phyloP scores from a whole-genome alignment of 1,140 invertebrate genomes.

The Psilanteris sp. region DNA sequence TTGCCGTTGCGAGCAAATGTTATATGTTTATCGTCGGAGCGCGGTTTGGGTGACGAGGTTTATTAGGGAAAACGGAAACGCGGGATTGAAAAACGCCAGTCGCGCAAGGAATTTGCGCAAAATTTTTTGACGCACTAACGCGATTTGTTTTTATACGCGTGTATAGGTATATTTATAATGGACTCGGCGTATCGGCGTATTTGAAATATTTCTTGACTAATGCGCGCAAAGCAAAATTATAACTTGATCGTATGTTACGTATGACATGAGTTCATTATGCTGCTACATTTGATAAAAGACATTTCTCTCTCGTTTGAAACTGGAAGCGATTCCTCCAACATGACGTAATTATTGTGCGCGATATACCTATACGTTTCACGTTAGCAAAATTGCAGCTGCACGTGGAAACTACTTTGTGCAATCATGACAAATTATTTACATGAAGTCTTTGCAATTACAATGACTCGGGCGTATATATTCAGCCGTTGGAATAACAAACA shows the following conservation, averaged over 20 bases:
- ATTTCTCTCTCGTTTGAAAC: conserved; percentile 28
- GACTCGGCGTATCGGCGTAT: conserved; percentile 1
- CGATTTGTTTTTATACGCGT: too few species aligned
- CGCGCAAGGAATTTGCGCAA: too few species aligned
- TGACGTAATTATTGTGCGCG: conserved; percentile 14
- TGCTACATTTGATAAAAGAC: conserved; percentile 35
- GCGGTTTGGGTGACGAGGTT: too few species aligned
- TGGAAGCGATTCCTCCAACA: conserved; percentile 11
- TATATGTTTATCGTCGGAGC: too few species aligned
- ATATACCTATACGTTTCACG: conserved; percentile 12
- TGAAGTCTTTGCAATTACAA: conserved; percentile 9
- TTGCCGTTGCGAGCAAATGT: too few species aligned
- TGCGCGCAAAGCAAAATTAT: conserved; percentile 12
- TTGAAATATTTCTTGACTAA: conserved; percentile 21
- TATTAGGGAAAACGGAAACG: too few species aligned
- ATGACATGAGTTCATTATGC: conserved; percentile 28
- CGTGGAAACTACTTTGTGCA: conserved; percentile 16
- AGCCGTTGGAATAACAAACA: too few species aligned
- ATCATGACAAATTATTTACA: conserved; percentile 22
- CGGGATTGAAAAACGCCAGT: too few species aligned
- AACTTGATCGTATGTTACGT: conserved; percentile 13
- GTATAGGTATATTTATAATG: too few species aligned
- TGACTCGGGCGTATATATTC: not conserved
- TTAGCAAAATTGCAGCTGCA: conserved; percentile 19
- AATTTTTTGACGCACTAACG: too few species aligned